Base-by-base conservation (phyloP, 53 echinoderm and acorn worm genomes). In the Zoroaster sp. region DNA sequence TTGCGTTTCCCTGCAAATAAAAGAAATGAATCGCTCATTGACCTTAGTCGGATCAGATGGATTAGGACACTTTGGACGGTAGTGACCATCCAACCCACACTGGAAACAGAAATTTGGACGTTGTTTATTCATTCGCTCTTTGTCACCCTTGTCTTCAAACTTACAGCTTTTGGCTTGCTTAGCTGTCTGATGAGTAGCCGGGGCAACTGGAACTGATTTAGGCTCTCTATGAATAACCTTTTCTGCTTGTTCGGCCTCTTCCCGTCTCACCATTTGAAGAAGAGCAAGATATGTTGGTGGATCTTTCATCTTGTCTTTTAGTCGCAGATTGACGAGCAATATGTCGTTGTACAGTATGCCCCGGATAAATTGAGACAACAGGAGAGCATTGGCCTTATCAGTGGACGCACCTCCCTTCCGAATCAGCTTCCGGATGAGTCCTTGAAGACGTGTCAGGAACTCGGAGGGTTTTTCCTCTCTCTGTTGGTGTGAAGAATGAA, bases 51-150 rank as follows among this genome's bases (percentile, higher is more conserved):
- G n/a, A 30, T 87, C 67, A 0, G 77, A 67, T 35, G 74, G 74
- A 20, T 85, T 86, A 9, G 46, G 35, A 63, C 93, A 93, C 1
- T 28, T 71, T 38, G 90, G 78, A 21, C 73, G 66, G 4, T 90
- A 69, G 66, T 93, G 93, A 1, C 93, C 90, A 30, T 72, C 74
- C 69, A 90, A 35, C 0, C 93, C 90, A 39, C 90, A 46, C 47
- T 46, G 11, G 47, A 46, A 46, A 46, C 47, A 46, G 47, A 46
- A 46, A 46, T 46, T 46, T 46, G 47, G 47, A 46, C 47, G 47
- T 5, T 46, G 47, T n/a, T n/a, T n/a, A 46, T 5, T 46, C 12
- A 15, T 15, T 46, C 47, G 11, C 12, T 15, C 15, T 5, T 46
- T 46, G 4, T 46, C 47, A 46, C 11, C 47, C 4, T 15, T 1